phyloP scores from a whole-genome alignment of 2,113 vertebrate genomes.

The Erpornis zantholeuca region DNA sequence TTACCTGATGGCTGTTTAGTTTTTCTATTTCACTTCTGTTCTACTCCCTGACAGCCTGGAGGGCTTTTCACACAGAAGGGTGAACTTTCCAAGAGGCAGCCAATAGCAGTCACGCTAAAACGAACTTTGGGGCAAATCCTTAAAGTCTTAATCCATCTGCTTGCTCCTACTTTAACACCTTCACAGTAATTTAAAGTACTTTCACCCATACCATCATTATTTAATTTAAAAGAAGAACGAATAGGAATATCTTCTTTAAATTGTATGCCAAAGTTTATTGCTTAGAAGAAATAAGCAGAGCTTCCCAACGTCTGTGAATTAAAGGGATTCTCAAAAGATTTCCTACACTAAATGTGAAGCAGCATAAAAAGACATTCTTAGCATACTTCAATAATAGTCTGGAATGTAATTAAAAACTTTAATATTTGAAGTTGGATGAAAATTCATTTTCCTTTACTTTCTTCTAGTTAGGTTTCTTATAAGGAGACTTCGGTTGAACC shows the following conservation, averaged over 20 bases:
- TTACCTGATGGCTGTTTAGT: not conserved
- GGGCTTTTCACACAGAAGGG: not conserved
- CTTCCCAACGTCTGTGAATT: not conserved
- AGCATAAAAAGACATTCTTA: not conserved
- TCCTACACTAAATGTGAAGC: not conserved
- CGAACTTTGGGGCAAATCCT: not conserved
- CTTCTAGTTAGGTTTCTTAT: not conserved
- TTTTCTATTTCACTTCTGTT: not conserved
- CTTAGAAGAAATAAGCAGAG: not conserved
- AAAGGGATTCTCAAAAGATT: not conserved
- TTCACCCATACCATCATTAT: not conserved
- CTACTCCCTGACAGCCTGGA: not conserved
- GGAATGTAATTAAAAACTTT: not conserved
- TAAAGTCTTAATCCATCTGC: not conserved
- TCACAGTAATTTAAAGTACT: not conserved
- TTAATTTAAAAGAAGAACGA: not conserved
- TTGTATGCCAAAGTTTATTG: not conserved
- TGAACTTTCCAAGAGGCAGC: not conserved
- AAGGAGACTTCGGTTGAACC: not conserved
- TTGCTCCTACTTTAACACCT: not conserved
- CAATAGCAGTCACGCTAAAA: not conserved
- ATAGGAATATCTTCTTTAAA: not conserved
- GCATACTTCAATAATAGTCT: not conserved
- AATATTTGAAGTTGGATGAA: not conserved
- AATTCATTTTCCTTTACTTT: not conserved